A percentile compares a stretch with the other conserved stretches of the same genome.
These are phyloP conservation scores for Watsonalla cultraria DNA, from an alignment of 2,888 invertebrate species.

Conservation along the genomic window DNA sequence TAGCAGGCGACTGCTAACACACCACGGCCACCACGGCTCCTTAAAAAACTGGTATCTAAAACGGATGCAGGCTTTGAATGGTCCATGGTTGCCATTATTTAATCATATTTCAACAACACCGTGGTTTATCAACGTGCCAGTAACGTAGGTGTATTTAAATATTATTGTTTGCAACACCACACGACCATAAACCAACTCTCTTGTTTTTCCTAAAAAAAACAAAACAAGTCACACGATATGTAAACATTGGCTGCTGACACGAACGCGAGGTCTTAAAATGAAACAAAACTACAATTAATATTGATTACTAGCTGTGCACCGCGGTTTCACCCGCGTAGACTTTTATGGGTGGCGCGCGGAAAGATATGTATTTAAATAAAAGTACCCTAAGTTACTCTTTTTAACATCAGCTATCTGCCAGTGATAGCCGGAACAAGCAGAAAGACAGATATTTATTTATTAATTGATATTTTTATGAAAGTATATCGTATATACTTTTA, in stretches of 20 bases:
- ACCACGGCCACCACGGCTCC: no score
- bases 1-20: no score
- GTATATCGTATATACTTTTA: no score
- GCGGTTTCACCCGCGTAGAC: no score
- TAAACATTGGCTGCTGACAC: constrained; percentile 30
- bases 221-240: constrained; percentile 27
- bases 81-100: not conserved
- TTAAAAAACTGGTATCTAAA: not conserved
- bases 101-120: not conserved
- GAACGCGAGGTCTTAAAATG: not conserved
- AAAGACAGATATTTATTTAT: no score
- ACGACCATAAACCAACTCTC: constrained; percentile 22
- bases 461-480: no score
- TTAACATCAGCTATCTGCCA: no score
- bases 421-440: no score
- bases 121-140: constrained; percentile 2
- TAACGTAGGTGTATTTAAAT: constrained; percentile 7
- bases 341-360: no score
- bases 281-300: not conserved
- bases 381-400: no score
- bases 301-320: no score
- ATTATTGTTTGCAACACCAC: constrained; percentile 28
- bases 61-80: not conserved
- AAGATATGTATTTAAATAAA: no score
- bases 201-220: constrained; percentile 36